Evolutionary conservation across 2,888 invertebrate species (phyloP).

Genomic region (Thumatha senex): DNA sequence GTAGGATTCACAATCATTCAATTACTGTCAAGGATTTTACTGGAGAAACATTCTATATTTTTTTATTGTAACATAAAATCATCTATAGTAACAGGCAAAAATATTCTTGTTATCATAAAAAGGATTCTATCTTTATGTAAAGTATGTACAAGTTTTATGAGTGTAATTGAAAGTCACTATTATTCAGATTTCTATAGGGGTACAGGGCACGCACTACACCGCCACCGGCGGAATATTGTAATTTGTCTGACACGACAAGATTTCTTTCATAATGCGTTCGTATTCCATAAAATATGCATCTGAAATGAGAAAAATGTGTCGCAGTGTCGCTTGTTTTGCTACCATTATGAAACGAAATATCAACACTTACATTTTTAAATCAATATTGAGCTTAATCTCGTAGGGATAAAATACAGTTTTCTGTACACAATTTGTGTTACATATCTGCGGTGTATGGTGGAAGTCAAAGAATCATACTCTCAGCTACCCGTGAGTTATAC

Average conservation of each 20-base stretch:
- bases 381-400: conserved; percentile 30
- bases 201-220: conserved; percentile 40
- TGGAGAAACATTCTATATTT: too few relatives aligned
- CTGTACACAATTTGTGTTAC: conserved; percentile 1
- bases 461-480: conserved; percentile 70
- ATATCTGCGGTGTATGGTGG: conserved; percentile 32
- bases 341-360: conserved; percentile 22
- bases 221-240: conserved; percentile 58
- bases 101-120: conserved; percentile 28
- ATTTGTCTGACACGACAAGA: conserved; percentile 70
- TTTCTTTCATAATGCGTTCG: conserved; percentile 75
- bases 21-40: neutral
- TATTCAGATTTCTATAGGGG: conserved; percentile 40
- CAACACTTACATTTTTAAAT: neutral
- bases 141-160: conserved; percentile 30
- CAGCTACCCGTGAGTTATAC: conserved; percentile 62
- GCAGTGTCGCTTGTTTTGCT: conserved; percentile 56
- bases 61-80: neutral
- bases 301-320: conserved; percentile 81
- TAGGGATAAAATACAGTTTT: conserved; percentile 33
- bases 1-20: neutral
- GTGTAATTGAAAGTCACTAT: conserved; percentile 26
- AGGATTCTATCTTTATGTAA: conserved; percentile 23
- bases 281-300: conserved; percentile 79
- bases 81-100: conserved; percentile 2